Evolutionary conservation across 2,113 vertebrate species (phyloP), one percentile per base, ranked within the genome.

Genomic region (Apodemus speciosus): DNA sequence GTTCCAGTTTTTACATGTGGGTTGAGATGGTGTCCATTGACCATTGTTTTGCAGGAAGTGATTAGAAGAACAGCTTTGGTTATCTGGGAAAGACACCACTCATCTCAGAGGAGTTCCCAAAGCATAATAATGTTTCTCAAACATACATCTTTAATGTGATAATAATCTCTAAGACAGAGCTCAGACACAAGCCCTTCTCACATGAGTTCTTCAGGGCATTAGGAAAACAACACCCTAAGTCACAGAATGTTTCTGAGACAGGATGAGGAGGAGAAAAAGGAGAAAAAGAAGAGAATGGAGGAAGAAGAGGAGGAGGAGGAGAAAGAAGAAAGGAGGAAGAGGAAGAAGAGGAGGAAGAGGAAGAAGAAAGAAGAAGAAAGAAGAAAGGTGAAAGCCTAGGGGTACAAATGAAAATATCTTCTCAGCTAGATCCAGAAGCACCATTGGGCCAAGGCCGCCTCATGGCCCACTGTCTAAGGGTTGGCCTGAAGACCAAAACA

Each of bases 271-370:
- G 14, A 58, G 21, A 6, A 60, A 6, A 23, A 7, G 20, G 7
- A 2, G 60, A 25, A 7, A 9, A 25, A 62, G 25, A 25, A 27
- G 1, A 25, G 27, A 3, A 25, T 25, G 8, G 9, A 62, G 3
- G 3, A 14, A 3, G 27, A 11, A 3, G 60, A 11, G 9, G 60
- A 25, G 0, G 11, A 32, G 3, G 30, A 4, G 10, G 27, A 64
- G 3, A 3, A 13, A 1, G 25, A 25, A 9, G 8, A 27, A 9
- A 46, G 43, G 6, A 46, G 43, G 23, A 25, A 9, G 21, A 9
- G 0, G 58, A 9, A 0, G 58, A 23, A 23, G 21, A 25, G 1
- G 25, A 62, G 2, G 21, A 60, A 8, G 6, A 27, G n/a, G 60
- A 30, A 30, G 60, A 11, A 27, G 27, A 2, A 14, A 25, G 0